These are phyloP conservation scores for Antigone vipio DNA, from an alignment of 2,113 vertebrate species.

Conservation along the genomic window DNA sequence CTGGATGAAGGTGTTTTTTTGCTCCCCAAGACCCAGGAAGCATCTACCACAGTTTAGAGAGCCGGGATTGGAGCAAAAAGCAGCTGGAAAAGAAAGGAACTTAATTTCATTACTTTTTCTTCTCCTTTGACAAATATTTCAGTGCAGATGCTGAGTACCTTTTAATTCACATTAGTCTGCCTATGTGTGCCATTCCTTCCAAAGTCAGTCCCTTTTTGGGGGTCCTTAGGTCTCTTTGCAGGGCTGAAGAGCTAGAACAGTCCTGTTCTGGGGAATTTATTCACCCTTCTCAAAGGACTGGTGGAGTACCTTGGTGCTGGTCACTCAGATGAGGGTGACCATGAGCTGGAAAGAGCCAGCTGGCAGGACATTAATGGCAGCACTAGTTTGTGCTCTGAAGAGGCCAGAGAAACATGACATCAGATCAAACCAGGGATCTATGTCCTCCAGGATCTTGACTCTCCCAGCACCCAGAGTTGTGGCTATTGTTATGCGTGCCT, in stretches of 20 bases:
- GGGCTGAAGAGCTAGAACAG: neutral
- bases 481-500: neutral
- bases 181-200: neutral
- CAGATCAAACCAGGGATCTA: neutral
- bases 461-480: neutral
- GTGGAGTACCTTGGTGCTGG: neutral
- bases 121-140: neutral
- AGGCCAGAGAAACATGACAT: neutral
- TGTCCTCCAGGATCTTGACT: neutral
- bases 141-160: neutral
- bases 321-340: rapidly evolving
- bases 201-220: neutral
- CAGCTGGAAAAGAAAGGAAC: neutral
- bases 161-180: neutral
- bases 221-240: neutral
- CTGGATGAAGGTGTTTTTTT: neutral
- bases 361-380: neutral
- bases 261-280: neutral
- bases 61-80: neutral
- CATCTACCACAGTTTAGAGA: neutral
- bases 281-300: neutral
- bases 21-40: neutral
- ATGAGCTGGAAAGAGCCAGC: neutral
- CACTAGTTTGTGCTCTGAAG: neutral
- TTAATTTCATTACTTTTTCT: neutral